phyloP scores from a whole-genome alignment of 2,888 invertebrate genomes.

The Drosophila borealis region DNA sequence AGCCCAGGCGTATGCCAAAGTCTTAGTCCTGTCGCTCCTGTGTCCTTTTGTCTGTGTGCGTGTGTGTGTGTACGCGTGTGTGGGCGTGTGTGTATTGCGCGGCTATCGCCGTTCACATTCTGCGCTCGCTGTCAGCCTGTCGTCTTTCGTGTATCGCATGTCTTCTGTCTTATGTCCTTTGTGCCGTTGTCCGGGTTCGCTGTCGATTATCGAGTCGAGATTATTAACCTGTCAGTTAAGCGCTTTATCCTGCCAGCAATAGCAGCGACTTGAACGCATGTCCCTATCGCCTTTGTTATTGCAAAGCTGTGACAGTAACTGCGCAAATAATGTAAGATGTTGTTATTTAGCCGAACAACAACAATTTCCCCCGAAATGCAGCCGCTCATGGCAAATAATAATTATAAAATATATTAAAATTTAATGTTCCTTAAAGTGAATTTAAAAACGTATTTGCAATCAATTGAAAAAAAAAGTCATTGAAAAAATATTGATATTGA shows the following conservation, averaged over 20 bases:
- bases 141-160: conserved; percentile 41
- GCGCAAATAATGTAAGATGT: conserved; percentile 28
- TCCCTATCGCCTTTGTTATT: conserved; percentile 42
- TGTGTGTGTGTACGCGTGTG: conserved; percentile 12
- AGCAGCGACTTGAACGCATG: conserved; percentile 43
- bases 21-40: conserved; percentile 35
- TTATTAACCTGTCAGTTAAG: conserved; percentile 80
- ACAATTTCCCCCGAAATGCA: not conserved
- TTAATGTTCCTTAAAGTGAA: not conserved
- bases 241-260: conserved; percentile 68
- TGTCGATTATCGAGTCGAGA: conserved; percentile 81
- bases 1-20: conserved; percentile 37
- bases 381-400: conserved; percentile 1
- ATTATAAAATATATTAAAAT: not conserved
- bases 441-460: not conserved
- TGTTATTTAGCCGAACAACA: conserved; percentile 7
- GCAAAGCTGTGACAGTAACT: conserved; percentile 22
- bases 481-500: not conserved
- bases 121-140: conserved; percentile 60
- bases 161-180: conserved; percentile 31
- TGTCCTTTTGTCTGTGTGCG: conserved; percentile 15
- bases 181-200: conserved; percentile 37
- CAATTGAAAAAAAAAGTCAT: not conserved
- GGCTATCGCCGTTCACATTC: conserved; percentile 45
- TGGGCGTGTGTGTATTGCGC: conserved; percentile 8